Base-by-base conservation (phyloP, 2,113 vertebrate genomes). In the Willisornis vidua region DNA sequence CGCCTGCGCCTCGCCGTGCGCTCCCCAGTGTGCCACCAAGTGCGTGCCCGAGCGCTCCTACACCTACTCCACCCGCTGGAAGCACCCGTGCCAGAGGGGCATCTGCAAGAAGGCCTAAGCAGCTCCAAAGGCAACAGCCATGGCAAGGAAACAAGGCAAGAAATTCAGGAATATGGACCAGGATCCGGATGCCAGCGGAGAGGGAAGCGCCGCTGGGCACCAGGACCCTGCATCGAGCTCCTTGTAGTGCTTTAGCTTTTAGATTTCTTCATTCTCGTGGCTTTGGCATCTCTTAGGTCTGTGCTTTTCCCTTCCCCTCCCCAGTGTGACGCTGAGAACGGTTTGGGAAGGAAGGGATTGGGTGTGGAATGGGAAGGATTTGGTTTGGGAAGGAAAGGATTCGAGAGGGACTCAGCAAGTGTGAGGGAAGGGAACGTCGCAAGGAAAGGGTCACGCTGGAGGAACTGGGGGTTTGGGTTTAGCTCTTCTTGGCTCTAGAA, bases 21-120 rank as follows among this genome's bases (percentile, higher is more conserved):
- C 11, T 10, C 11, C 70, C 3, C 52, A 48, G 16, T 90, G 87
- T 1, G 20, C 58, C 26, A 33, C 57, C 7, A 88, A 51, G 19
- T 96, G 91, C 0, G 52, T 55, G 5, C 90, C 96, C 0, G 89
- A 97, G 88, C 8, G 91, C 49, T 97, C 94, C 57, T 97, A 97
- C 80, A 96, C 92, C 80, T 97, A 93, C 66, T 97, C 95, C 76
- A 95, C 86, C 80, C 94, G 66, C 45, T 97, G 96, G 96, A 96
- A 93, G 61, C 94, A 97, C 52, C 96, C 96, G 16, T 94, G 95
- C 86, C 94, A 85, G 90, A 90, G 96, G 17, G 28, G 59, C 16
- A 45, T 77, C 80, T 96, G 90, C 57, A 94, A 94, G 90, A 96
- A 96, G 86, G 22, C 87, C 79, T 94, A 52, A 94, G 9, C 72